Percentiles rank a stretch among this genome's conserved stretches.
phyloP scores from a whole-genome alignment of 2,797 vertebrate genomes.

The Lemur catta region DNA sequence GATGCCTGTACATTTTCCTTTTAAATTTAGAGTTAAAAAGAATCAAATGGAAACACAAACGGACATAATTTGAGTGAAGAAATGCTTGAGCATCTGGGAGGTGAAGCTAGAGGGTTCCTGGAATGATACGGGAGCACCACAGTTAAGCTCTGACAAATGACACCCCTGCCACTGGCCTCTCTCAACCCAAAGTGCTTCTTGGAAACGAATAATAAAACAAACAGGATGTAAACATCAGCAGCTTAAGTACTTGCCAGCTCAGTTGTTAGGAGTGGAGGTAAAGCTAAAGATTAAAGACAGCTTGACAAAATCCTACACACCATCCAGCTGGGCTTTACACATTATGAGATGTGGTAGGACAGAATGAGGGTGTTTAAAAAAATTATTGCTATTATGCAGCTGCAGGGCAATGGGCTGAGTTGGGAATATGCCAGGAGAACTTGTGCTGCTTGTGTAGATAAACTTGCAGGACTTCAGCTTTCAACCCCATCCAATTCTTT shows the following conservation, averaged over 20 bases:
- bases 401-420: conserved; percentile 44
- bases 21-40: conserved; percentile 27
- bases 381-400: conserved; percentile 68
- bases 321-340: conserved; percentile 54
- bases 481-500: conserved; percentile 75
- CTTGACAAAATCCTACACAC: conserved; percentile 57
- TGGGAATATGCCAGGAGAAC: conserved; percentile 79
- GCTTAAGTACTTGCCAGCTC: conserved; percentile 38
- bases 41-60: conserved; percentile 13
- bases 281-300: conserved; percentile 63
- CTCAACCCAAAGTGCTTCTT: conserved; percentile 42
- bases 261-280: conserved; percentile 3
- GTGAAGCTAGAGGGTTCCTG: neutral
- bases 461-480: conserved; percentile 80
- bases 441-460: conserved; percentile 82
- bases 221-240: conserved; percentile 11
- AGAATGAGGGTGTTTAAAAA: conserved; percentile 61
- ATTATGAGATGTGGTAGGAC: conserved; percentile 38
- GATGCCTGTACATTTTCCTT: neutral
- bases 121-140: neutral
- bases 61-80: conserved; percentile 9
- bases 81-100: conserved; percentile 16
- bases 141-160: conserved; percentile 1
- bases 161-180: neutral
- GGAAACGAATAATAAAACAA: conserved; percentile 48